Evolutionary conservation across 2,888 invertebrate genomes (phyloP).

Genomic region (Abrostola triplasia): DNA sequence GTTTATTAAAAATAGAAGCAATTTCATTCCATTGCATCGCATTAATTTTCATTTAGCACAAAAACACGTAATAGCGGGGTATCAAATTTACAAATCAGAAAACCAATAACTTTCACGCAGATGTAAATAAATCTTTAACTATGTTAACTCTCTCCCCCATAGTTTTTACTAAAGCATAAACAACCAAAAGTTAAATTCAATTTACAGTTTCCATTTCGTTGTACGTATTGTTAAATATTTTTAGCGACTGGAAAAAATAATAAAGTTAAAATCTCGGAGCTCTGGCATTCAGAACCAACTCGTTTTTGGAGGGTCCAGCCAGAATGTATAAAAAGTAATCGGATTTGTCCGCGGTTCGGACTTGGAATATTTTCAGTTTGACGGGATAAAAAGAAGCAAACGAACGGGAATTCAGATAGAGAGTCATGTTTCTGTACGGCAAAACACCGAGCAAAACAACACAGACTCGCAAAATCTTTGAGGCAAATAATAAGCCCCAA

Average conservation of each 20-base stretch:
- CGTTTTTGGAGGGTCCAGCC: neutral
- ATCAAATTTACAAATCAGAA: no score
- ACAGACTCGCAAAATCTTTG: no score
- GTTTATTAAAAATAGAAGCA: no score
- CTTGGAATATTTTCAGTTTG: neutral
- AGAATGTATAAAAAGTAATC: neutral
- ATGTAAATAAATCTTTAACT: conserved; percentile 18
- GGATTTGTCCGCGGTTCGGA: neutral
- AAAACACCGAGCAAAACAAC: no score
- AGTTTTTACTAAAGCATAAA: conserved; percentile 1
- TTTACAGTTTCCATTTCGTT: neutral
- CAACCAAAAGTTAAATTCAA: conserved; percentile 9
- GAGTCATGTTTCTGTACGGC: no score
- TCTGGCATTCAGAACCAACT: neutral
- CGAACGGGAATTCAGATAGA: no score
- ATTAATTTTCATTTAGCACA: no score
- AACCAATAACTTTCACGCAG: neutral
- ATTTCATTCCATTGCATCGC: no score
- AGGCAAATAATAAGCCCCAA: no score
- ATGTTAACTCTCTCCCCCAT: neutral
- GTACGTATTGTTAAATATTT: conserved; percentile 6
- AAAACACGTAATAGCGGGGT: no score
- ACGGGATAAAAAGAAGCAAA: no score
- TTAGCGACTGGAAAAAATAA: neutral
- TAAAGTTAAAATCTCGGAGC: neutral